Conservation (phyloP, 1,140 invertebrate genomes). For the Lucilia cuprina region DNA sequence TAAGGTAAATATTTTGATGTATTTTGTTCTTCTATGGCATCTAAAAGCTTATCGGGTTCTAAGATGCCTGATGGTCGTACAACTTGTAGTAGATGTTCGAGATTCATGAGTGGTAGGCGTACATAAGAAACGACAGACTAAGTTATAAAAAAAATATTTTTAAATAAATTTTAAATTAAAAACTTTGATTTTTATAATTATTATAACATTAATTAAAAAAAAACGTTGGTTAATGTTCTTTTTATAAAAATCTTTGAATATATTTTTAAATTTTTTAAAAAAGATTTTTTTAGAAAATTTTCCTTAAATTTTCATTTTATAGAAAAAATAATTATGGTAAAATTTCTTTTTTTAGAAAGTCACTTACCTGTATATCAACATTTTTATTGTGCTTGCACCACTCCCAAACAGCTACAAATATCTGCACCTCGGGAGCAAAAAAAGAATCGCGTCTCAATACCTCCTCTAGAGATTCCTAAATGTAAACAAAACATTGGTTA, state of each 20-base stretch:
- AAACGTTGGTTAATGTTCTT: too few species aligned
- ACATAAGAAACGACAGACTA: slow-evolving; percentile 70
- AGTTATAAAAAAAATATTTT: slow-evolving; percentile 36
- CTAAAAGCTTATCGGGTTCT: slow-evolving; percentile 87
- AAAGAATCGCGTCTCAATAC: slow-evolving; percentile 93
- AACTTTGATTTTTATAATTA: too few species aligned
- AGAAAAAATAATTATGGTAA: too few species aligned
- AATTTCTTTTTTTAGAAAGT: neutral
- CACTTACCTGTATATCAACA: slow-evolving; percentile 66
- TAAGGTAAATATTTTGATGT: slow-evolving; percentile 81
- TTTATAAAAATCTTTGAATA: too few species aligned
- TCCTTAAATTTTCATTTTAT: too few species aligned
- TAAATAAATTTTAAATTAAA: too few species aligned
- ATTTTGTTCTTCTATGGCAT: slow-evolving; percentile 88
- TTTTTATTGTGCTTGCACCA: slow-evolving; percentile 85
- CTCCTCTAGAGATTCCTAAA: slow-evolving; percentile 77
- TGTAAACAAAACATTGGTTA: slow-evolving; percentile 42
- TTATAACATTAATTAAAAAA: too few species aligned
- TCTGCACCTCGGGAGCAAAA: slow-evolving; percentile 93
- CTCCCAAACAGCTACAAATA: slow-evolving; percentile 85
- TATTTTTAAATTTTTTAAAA: too few species aligned
- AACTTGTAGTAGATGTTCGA: slow-evolving; percentile 85
- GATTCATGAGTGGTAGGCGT: slow-evolving; percentile 83
- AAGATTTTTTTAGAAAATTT: too few species aligned
- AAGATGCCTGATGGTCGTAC: slow-evolving; percentile 87